Base-by-base conservation (phyloP, 2,888 invertebrate species). In the Drosophila dives region DNA sequence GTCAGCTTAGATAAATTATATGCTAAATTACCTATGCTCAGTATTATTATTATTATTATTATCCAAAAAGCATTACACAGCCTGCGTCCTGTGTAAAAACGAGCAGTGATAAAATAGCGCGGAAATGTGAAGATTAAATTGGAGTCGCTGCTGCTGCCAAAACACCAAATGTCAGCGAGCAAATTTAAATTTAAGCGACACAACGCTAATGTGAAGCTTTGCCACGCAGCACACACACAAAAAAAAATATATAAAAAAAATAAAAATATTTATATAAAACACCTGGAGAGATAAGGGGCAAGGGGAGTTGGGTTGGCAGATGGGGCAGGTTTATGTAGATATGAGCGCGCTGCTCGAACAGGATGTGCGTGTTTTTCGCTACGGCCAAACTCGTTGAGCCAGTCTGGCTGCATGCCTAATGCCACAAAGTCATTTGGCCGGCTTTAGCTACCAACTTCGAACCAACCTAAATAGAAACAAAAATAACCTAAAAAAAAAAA, bases 391-490 rank as follows among this genome's bases (percentile, higher is more conserved):
- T 69, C 54, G 54, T 26, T 55, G 17, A 26, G 12, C 29, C 29
- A 36, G 76, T 50, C 73, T 72, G 68, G 60, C 72, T 82, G 75
- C 65, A 64, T 69, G 73, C 78, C 83, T 85, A 82, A 80, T 82
- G 90, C 87, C 89, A 72, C 90, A 88, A 88, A 88, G 87, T 89
- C 87, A 86, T 88, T 88, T 89, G 83, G 77, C 74, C 74, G 88
- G 87, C 87, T 90, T 90, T 83, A 80, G 67, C 74, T 66, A 77
- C 63, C 67, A 71, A 66, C 73, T 76, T 75, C 72, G 65, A 54
- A 26, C 50, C 64, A 72, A 70, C 69, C 72, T 56, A 78, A 33
- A 64, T 40, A 62, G 54, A 75, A 32, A 62, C 32, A 64, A 50
- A 56, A 55, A 64, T 54, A 50, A 64, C 50, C 53, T n/a, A n/a